A percentile compares a stretch with the other conserved stretches of the same genome.
phyloP scores from a whole-genome alignment of 2,888 invertebrate genomes.

The Rutpela maculata region DNA sequence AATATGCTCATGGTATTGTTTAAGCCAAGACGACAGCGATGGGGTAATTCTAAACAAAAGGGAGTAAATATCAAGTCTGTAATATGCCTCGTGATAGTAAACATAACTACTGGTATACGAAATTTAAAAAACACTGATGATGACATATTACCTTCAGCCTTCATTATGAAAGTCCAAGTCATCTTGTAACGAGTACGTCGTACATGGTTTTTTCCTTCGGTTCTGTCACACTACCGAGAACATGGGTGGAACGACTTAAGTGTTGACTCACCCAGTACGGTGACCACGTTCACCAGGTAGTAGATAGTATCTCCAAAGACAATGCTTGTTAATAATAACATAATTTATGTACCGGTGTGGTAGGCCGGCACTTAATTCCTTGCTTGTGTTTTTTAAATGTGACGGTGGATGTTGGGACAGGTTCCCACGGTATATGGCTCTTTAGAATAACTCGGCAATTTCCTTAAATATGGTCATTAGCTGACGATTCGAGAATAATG shows the following conservation, averaged over 20 bases:
- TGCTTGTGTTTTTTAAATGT: constrained; percentile 1
- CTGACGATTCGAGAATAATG: background rate
- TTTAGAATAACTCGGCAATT: background rate
- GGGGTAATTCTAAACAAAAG: no score
- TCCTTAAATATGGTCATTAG: constrained; percentile 3
- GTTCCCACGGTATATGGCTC: background rate
- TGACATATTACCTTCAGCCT: no score
- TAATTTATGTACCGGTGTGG: constrained; percentile 10
- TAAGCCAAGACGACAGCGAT: no score
- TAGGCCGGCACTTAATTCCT: background rate
- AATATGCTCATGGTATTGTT: no score
- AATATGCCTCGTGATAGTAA: no score
- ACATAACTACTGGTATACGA: no score
- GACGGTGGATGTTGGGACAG: background rate
- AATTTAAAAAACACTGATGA: no score
- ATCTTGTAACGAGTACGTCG: background rate
- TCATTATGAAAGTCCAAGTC: no score
- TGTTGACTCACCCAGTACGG: constrained; percentile 14
- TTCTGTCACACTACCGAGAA: constrained; percentile 3
- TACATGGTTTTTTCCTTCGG: background rate
- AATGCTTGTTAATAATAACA: constrained; percentile 14
- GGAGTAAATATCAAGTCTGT: no score
- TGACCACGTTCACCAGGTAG: constrained; percentile 9
- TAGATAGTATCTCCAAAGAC: constrained; percentile 11
- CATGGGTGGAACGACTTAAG: constrained; percentile 10